phyloP scores from a whole-genome alignment of 2,888 invertebrate species.

The Mycalesis mineus region DNA sequence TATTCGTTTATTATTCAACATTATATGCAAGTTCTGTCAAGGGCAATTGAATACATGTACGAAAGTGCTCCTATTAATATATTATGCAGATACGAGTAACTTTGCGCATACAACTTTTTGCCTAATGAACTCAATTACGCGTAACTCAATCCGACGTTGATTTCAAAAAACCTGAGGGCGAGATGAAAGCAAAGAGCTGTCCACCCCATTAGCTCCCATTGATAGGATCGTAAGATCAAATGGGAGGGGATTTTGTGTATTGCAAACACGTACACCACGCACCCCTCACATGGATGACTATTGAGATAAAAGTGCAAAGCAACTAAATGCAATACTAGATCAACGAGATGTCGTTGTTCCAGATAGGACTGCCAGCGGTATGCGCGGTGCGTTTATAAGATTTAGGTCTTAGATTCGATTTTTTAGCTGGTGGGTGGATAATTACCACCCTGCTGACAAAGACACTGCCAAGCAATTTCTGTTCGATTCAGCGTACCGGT shows the following conservation, averaged over 20 bases:
- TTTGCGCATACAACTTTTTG: not conserved
- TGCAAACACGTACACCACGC: conserved; percentile 5
- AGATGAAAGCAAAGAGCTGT: conserved; percentile 41
- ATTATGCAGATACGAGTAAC: not conserved
- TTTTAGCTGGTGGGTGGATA: too few species aligned
- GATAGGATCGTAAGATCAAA: conserved; percentile 55
- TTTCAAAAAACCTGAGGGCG: conserved; percentile 38
- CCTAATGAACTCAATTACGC: conserved; percentile 34
- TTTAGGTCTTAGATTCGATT: too few species aligned
- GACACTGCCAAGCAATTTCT: too few species aligned
- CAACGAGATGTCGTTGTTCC: too few species aligned
- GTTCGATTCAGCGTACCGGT: too few species aligned
- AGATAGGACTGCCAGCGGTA: too few species aligned
- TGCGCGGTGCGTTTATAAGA: too few species aligned
- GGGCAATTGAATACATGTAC: too few species aligned
- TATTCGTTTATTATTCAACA: too few species aligned
- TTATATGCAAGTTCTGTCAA: too few species aligned
- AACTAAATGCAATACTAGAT: conserved; percentile 6
- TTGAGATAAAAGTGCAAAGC: too few species aligned
- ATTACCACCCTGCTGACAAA: too few species aligned
- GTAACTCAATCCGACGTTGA: conserved; percentile 48
- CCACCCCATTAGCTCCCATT: conserved; percentile 63
- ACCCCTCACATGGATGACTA: conserved; percentile 2
- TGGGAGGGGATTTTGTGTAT: conserved; percentile 34
- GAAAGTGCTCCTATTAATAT: not conserved